Evolutionary conservation across 2,113 vertebrate species (phyloP).

Genomic region (Pluvianellus socialis): DNA sequence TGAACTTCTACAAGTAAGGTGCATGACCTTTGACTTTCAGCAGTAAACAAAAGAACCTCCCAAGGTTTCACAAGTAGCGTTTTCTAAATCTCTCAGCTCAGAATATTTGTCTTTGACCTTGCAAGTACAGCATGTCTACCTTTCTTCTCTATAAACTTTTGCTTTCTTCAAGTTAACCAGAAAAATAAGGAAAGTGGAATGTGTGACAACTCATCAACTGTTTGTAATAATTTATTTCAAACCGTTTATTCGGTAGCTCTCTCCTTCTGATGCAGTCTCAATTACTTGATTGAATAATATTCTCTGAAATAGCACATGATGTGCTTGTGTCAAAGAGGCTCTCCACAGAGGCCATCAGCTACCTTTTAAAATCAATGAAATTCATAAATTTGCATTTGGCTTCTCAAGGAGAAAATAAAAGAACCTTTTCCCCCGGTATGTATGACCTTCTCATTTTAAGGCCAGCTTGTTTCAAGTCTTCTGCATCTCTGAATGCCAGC

Average conservation of each 20-base stretch:
- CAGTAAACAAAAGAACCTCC: not conserved
- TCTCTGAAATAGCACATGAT: conserved; percentile 62
- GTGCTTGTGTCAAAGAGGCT: conserved; percentile 61
- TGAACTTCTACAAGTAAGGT: not conserved
- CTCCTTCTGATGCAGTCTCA: conserved; percentile 47
- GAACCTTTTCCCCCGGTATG: not conserved
- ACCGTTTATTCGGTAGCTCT: not conserved
- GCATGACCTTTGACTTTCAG: not conserved
- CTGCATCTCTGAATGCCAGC: conserved; percentile 13
- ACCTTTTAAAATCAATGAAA: conserved; percentile 67
- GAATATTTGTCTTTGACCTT: not conserved
- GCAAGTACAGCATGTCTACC: not conserved
- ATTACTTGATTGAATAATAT: conserved; percentile 65
- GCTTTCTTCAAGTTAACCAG: not conserved
- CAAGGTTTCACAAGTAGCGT: not conserved
- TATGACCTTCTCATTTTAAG: conserved; percentile 37
- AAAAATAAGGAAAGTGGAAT: conserved; percentile 1
- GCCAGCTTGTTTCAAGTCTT: conserved; percentile 39
- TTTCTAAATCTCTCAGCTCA: not conserved
- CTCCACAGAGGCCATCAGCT: conserved; percentile 52
- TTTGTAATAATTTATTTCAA: conserved; percentile 53
- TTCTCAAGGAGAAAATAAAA: conserved; percentile 62
- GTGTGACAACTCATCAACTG: conserved; percentile 27
- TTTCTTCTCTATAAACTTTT: not conserved
- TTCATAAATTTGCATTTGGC: conserved; percentile 52